Conservation (phyloP, 2,797 vertebrate genomes). For the Halcyon smyrnensis region DNA sequence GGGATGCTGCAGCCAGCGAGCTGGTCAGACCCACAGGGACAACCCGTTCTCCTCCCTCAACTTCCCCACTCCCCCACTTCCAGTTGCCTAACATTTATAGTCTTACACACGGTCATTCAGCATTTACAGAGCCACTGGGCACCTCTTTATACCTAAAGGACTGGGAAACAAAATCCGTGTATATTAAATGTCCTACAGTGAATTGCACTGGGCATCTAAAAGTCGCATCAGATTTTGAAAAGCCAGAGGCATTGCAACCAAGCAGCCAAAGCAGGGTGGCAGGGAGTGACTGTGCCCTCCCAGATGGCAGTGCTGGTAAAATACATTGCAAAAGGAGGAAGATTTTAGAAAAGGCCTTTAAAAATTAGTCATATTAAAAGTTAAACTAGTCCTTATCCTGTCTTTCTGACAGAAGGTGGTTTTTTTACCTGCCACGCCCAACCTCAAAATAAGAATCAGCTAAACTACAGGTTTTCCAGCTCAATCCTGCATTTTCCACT, state of each 20-base stretch:
- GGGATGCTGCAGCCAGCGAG: neutral
- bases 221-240: neutral
- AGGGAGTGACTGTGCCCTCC: neutral
- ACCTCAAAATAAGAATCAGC: neutral
- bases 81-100: neutral
- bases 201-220: neutral
- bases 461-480: neutral
- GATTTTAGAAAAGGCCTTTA: neutral
- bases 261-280: neutral
- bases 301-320: neutral
- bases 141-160: neutral
- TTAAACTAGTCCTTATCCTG: neutral
- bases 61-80: neutral
- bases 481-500: neutral
- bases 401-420: neutral
- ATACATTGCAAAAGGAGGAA: neutral
- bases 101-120: neutral
- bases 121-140: neutral
- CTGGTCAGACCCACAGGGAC: neutral
- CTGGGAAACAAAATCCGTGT: neutral
- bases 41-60: neutral
- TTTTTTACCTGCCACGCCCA: constrained; percentile 15
- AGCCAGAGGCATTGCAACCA: neutral
- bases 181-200: neutral
- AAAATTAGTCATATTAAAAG: neutral